Percentiles rank a stretch among this genome's conserved stretches.
Evolutionary conservation across 2,888 invertebrate species (phyloP).

Genomic region (Campoplex capitator): DNA sequence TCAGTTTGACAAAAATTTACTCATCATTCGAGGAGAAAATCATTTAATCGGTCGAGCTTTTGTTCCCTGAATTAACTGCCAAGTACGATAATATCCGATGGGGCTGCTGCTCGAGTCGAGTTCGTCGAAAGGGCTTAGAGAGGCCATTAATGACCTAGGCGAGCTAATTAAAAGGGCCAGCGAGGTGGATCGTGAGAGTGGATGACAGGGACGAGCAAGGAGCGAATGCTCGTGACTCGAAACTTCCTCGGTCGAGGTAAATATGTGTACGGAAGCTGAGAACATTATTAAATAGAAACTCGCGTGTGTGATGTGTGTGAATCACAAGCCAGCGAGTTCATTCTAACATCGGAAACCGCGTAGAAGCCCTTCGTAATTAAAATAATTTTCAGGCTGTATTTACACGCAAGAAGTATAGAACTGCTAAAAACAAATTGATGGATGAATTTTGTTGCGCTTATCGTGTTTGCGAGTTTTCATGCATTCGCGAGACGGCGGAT

Average conservation of each 20-base stretch:
- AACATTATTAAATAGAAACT: not conserved
- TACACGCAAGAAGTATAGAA: too few relatives aligned
- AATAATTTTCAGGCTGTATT: not conserved
- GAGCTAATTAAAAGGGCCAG: conserved; percentile 66
- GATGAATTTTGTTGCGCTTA: not conserved
- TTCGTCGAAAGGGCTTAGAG: not conserved
- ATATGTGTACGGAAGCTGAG: conserved; percentile 15
- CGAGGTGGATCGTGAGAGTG: conserved; percentile 56
- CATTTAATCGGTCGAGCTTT: not conserved
- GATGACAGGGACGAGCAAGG: conserved; percentile 41
- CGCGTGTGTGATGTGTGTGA: not conserved
- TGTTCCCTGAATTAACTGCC: not conserved
- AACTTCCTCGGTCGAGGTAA: conserved; percentile 8
- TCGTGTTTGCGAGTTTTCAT: not conserved
- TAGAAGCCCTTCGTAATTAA: not conserved
- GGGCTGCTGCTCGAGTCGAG: conserved; percentile 30
- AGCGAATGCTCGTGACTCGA: conserved; percentile 39
- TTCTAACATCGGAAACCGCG: not conserved
- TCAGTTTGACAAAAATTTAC: not conserved
- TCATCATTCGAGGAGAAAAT: not conserved
- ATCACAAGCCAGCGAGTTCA: not conserved
- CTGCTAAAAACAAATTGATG: not conserved
- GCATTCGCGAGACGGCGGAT: too few relatives aligned
- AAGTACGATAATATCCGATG: conserved; percentile 39
- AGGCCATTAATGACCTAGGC: conserved; percentile 62